Evolutionary conservation across 2,113 vertebrate species (phyloP).

Genomic region (Hippocampus barbouri): DNA sequence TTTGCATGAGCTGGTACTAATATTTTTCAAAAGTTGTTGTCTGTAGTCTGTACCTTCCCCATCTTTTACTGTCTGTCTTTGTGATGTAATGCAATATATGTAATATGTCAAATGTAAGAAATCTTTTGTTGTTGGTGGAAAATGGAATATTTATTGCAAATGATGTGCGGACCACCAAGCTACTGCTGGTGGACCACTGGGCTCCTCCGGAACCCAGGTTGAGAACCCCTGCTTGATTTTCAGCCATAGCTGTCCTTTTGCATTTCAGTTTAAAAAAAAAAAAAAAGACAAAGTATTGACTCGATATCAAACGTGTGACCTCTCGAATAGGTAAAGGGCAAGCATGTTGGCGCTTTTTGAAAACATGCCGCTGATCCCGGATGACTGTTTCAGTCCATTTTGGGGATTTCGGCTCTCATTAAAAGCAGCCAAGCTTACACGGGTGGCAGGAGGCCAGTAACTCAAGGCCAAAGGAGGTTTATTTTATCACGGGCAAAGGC

Average conservation of each 20-base stretch:
- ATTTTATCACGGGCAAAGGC: slow-evolving; percentile 75
- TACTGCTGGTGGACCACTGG: background rate
- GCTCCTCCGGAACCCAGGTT: background rate
- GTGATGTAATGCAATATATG: no score
- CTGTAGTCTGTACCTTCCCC: no score
- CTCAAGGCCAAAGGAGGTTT: slow-evolving; percentile 75
- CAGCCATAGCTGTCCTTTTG: background rate
- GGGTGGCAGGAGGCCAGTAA: slow-evolving; percentile 48
- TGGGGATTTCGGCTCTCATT: slow-evolving; percentile 59
- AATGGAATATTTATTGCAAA: background rate
- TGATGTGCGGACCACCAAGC: background rate
- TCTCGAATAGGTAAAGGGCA: slow-evolving; percentile 28
- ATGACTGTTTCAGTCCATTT: slow-evolving; percentile 57
- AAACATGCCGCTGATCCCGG: slow-evolving; percentile 9
- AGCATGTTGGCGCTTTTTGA: slow-evolving; percentile 1
- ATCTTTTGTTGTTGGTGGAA: no score
- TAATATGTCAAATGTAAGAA: no score
- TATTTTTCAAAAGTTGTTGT: no score
- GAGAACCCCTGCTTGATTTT: background rate
- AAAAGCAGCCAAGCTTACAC: slow-evolving; percentile 68
- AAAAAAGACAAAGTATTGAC: background rate
- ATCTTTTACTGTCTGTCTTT: background rate
- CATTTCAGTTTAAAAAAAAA: background rate
- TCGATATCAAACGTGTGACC: slow-evolving; percentile 44
- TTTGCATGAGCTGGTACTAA: background rate